Conservation (phyloP, 2,797 vertebrate species). For the Anguilla obscura region DNA sequence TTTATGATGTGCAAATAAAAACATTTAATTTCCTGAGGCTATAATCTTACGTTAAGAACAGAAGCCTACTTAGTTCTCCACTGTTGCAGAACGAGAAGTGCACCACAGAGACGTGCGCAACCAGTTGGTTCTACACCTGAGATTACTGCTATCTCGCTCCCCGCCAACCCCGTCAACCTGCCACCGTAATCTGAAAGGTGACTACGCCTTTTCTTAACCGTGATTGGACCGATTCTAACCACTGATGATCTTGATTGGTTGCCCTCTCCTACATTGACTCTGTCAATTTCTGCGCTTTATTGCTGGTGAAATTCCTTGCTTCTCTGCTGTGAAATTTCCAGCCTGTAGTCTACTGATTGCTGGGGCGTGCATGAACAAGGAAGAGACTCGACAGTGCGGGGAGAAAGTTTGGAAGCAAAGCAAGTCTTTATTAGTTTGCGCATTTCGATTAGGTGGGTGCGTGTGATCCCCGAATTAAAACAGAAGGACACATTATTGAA, state of each 20-base stretch:
- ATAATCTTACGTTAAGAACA: neutral
- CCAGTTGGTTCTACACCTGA: neutral
- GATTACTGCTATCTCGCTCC: neutral
- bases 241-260: conserved; percentile 10
- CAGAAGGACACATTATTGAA: neutral
- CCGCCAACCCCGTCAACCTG: neutral
- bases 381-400: neutral
- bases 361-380: conserved; percentile 27
- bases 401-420: neutral
- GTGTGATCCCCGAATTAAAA: neutral
- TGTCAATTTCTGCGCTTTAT: neutral
- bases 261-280: conserved; percentile 26
- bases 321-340: conserved; percentile 12
- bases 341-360: neutral
- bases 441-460: conserved; percentile 10
- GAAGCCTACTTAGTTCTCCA: neutral
- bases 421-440: conserved; percentile 34
- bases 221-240: conserved; percentile 22
- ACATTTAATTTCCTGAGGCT: neutral
- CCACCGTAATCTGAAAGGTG: neutral
- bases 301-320: conserved; percentile 22
- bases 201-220: conserved; percentile 4
- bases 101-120: neutral
- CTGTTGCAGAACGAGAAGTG: neutral
- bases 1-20: neutral